These are phyloP conservation scores for Empidonax traillii DNA, from an alignment of 2,113 vertebrate species.

Conservation along the genomic window DNA sequence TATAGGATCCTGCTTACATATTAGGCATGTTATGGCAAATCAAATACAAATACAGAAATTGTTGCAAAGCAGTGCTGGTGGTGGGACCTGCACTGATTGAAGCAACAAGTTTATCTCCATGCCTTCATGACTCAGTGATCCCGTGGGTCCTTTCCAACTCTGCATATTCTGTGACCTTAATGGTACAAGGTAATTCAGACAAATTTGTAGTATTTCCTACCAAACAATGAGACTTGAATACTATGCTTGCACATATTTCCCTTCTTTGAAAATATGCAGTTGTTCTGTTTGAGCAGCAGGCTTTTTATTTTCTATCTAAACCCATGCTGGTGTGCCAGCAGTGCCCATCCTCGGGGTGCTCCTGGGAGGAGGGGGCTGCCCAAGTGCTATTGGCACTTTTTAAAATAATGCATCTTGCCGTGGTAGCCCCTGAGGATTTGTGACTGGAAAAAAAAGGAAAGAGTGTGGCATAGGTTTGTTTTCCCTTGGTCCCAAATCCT, in stretches of 20 bases:
- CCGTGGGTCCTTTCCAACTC: not conserved
- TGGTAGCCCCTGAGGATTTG: not conserved
- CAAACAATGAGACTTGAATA: not conserved
- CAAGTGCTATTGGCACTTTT: fast-evolving
- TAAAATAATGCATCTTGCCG: not conserved
- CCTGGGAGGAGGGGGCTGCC: not conserved
- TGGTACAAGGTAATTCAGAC: not conserved
- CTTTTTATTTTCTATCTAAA: not conserved
- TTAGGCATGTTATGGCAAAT: not conserved
- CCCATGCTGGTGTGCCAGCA: fast-evolving
- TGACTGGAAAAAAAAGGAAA: not conserved
- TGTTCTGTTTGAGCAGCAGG: not conserved
- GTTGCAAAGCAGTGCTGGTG: not conserved
- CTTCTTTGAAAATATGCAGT: not conserved
- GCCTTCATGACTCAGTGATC: not conserved
- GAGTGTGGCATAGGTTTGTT: fast-evolving
- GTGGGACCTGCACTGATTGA: not conserved
- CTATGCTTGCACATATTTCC: not conserved
- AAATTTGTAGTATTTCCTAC: not conserved
- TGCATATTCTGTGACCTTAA: not conserved
- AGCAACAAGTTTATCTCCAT: not conserved
- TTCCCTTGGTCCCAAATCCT: not conserved
- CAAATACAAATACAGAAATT: not conserved
- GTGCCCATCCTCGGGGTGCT: too few species aligned
- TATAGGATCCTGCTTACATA: not conserved